phyloP scores from a whole-genome alignment of 1,140 invertebrate genomes.

The Heliothis subflexa region DNA sequence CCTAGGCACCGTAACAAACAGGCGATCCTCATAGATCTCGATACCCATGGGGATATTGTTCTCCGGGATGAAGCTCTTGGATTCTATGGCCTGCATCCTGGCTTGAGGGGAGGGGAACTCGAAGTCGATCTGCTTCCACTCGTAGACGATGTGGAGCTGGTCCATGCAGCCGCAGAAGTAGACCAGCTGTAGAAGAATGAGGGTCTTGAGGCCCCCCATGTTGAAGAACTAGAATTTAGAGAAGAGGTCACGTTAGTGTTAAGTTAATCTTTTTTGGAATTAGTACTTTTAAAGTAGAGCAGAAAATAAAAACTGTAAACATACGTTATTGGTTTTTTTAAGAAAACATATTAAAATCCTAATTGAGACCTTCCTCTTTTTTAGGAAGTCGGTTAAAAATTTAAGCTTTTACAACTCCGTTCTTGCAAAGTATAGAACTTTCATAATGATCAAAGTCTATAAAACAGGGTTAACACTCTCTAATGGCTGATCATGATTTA shows the following conservation, averaged over 20 bases:
- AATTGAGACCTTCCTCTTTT: too few species aligned
- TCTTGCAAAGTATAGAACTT: too few species aligned
- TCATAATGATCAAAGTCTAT: too few species aligned
- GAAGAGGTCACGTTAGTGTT: background rate
- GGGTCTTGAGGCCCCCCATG: conserved; percentile 72
- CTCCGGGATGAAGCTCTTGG: conserved; percentile 87
- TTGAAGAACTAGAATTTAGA: conserved; percentile 62
- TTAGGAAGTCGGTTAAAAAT: too few species aligned
- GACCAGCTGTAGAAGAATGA: conserved; percentile 69
- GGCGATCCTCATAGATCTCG: conserved; percentile 88
- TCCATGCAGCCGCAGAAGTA: conserved; percentile 85
- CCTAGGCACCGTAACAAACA: conserved; percentile 91
- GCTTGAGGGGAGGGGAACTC: conserved; percentile 87
- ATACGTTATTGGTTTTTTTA: too few species aligned
- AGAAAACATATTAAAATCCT: too few species aligned
- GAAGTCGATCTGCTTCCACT: conserved; percentile 91
- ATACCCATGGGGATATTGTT: conserved; percentile 91
- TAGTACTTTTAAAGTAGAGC: too few species aligned
- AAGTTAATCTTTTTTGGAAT: too few species aligned
- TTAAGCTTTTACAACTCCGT: too few species aligned
- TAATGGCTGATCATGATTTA: too few species aligned
- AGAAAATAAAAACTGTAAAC: too few species aligned
- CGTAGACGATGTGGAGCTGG: conserved; percentile 89
- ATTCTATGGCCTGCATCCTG: conserved; percentile 86
- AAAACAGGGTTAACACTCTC: too few species aligned